These are phyloP conservation scores for Elegia similella DNA, from an alignment of 2,888 invertebrate species.

Conservation along the genomic window DNA sequence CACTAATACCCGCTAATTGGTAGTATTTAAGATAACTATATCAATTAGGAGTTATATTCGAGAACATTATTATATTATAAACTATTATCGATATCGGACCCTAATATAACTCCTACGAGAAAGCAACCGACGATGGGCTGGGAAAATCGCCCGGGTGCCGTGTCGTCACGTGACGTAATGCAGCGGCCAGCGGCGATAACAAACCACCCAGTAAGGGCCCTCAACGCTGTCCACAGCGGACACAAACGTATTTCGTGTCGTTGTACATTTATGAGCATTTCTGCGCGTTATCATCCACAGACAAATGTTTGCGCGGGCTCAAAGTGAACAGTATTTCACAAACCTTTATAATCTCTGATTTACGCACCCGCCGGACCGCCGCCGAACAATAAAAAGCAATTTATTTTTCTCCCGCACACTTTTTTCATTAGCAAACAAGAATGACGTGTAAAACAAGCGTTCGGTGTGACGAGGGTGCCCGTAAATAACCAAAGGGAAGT, in stretches of 20 bases:
- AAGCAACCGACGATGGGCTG: too few relatives aligned
- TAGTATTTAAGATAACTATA: too few relatives aligned
- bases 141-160: too few relatives aligned
- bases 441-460: conserved; percentile 77
- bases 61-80: too few relatives aligned
- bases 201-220: neutral
- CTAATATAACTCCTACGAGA: too few relatives aligned
- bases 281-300: conserved; percentile 41
- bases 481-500: conserved; percentile 46
- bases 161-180: neutral
- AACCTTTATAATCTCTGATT: conserved; percentile 71
- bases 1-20: too few relatives aligned
- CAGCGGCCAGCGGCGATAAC: too few relatives aligned
- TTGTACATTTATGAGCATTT: neutral
- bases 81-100: too few relatives aligned
- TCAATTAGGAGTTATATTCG: too few relatives aligned
- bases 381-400: conserved; percentile 73
- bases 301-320: conserved; percentile 56
- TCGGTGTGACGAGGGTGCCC: conserved; percentile 37
- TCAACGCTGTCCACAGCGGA: neutral
- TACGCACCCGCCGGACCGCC: conserved; percentile 60
- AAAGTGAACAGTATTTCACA: conserved; percentile 58
- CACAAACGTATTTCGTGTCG: neutral
- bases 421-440: conserved; percentile 78
- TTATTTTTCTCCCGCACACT: conserved; percentile 65